Evolutionary conservation across 1,140 invertebrate species (phyloP).

Genomic region (Caerostris extrusa): DNA sequence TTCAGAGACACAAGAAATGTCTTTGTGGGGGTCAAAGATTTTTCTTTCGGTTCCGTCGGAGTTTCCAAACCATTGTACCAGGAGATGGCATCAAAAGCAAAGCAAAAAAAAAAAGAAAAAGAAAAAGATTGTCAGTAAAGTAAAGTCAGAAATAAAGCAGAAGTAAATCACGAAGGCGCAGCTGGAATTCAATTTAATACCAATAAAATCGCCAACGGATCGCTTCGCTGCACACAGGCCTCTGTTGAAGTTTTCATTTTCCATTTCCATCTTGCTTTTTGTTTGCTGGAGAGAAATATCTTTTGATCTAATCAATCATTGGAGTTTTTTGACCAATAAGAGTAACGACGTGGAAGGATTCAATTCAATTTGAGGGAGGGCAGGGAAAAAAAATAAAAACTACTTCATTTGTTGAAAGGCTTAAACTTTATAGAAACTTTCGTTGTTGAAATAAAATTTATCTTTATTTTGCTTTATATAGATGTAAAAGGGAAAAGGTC

Average conservation of each 20-base stretch:
- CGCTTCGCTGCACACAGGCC: background rate
- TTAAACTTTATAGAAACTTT: slow-evolving; percentile 39
- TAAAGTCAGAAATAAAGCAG: background rate
- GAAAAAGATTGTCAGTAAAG: slow-evolving; percentile 28
- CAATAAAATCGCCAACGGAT: slow-evolving; percentile 21
- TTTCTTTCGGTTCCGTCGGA: background rate
- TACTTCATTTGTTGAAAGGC: slow-evolving; percentile 31
- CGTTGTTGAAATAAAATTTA: too few species aligned
- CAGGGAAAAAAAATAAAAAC: too few species aligned
- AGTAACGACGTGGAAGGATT: slow-evolving; percentile 47
- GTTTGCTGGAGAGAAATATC: background rate
- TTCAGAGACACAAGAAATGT: background rate
- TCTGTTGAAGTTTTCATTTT: background rate
- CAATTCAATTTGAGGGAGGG: background rate
- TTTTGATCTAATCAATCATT: slow-evolving; percentile 44
- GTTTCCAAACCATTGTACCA: background rate
- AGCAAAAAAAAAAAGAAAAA: background rate
- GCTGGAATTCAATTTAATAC: slow-evolving; percentile 47
- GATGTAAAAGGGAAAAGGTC: too few species aligned
- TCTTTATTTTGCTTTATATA: too few species aligned
- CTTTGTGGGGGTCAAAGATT: background rate
- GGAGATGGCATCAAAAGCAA: background rate
- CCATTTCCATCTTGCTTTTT: background rate
- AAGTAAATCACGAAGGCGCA: slow-evolving; percentile 15
- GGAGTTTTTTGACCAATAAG: background rate